Base-by-base conservation (phyloP, 2,113 vertebrate genomes). In the Catagonus wagneri region DNA sequence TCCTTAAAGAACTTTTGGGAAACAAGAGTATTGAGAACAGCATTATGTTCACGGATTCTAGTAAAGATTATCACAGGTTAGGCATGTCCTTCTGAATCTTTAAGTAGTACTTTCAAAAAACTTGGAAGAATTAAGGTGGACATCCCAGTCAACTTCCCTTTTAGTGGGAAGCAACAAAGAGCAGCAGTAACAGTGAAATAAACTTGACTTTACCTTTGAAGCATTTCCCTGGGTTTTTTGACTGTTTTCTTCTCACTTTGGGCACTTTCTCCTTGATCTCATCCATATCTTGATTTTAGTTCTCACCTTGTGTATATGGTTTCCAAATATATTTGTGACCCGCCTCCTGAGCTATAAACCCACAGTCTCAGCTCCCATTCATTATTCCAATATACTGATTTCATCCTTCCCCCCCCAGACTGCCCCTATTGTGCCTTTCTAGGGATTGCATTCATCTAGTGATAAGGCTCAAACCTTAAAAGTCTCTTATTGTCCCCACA, bases 201-300 rank as follows among this genome's bases (percentile, higher is more conserved):
- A 61, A 23, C 32, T 60, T 25, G 39, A 63, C 29, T 44, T 75
- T 23, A 86, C 39, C 29, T 52, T 71, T 69, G 69, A 90, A 19
- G 54, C n/a, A 65, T 32, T 71, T 93, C 34, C 32, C n/a, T 68
- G 39, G 44, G 50, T 84, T 94, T 92, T 91, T 75, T 61, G 39
- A 52, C 44, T 54, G 9, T 68, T 83, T 58, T 83, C 39, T 87
- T 75, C 76, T 90, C 36, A 32, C 52, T 60, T 76, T 25, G 68
- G 25, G 68, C 7, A 72, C 11, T 61, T 93, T 44, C 29, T 89
- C 54, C 36, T 58, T 94, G 15, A 79, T 68, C 52, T 83, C 58
- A 13, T 13, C 36, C 27, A 20, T 58, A 34, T 50, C 17, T 94
- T 85, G 44, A 52, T 61, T 83, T 78, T 50, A 36, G 29, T 83